Base-by-base conservation (phyloP, 2,888 invertebrate species). In the Plagodis pulveraria region DNA sequence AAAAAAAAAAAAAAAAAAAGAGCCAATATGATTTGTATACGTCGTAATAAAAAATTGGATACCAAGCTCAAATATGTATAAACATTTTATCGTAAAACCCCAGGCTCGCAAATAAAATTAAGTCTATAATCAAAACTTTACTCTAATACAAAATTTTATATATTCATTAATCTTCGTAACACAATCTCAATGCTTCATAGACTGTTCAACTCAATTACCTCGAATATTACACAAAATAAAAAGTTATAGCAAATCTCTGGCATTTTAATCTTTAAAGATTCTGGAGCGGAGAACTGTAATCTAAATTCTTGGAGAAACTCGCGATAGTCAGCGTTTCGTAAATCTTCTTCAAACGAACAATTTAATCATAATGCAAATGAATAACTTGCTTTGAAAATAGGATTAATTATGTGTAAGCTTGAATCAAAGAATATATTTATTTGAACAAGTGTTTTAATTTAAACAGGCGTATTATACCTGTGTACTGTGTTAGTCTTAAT, bases 241-340 rank as follows among this genome's bases (percentile, higher is more conserved):
- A 57, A 41, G 0, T 36, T 47, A 58, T 35, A 40, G 43, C 53
- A 35, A 41, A 34, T 22, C 50, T 49, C 11, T 36, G 50, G 46
- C 46, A 54, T 50, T 58, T 52, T 58, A 38, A 54, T 58, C 49
- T 53, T 54, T 53, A 45, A 49, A 50, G 45, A 50, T 58, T 58
- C 46, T 41, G 45, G 49, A 41, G 40, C 22, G 53, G 49, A 40
- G 48, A 47, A 40, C 40, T 50, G 53, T 49, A 53, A 58, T 58
- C 43, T 58, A 53, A 53, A 58, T 58, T 58, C 58, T 58, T 35
- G 36, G 12, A 12, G 50, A 46, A 49, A 46, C 50, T 8, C 42
- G 22, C 47, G 34, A 44, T 48, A 58, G 36, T 44, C 47, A 40
- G 40, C 33, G 51, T 48, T 58, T 50, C 38, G 36, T 34, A 22